Evolutionary conservation across 1,140 invertebrate species (phyloP).

Genomic region (Drosophila orena): DNA sequence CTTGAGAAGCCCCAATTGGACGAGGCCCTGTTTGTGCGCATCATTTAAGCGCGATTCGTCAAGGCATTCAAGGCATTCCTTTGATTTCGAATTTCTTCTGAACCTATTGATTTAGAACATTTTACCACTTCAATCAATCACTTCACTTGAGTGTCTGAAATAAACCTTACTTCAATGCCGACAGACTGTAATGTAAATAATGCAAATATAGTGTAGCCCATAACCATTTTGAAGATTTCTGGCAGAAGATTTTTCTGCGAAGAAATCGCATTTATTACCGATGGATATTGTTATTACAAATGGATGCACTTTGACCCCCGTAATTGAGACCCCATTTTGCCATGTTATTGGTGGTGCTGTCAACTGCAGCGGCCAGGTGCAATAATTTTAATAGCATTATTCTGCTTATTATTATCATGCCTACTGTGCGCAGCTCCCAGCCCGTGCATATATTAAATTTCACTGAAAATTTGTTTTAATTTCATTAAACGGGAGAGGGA

Average conservation of each 20-base stretch:
- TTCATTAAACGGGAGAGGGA: conserved; percentile 69
- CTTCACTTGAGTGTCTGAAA: too few relatives aligned
- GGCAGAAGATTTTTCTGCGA: too few relatives aligned
- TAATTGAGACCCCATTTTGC: conserved; percentile 21
- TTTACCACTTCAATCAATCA: too few relatives aligned
- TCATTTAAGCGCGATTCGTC: neutral
- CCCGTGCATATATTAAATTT: conserved; percentile 37
- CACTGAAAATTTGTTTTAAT: conserved; percentile 74
- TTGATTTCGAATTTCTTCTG: too few relatives aligned
- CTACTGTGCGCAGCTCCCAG: neutral
- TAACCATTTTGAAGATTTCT: too few relatives aligned
- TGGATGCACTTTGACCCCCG: conserved; percentile 17
- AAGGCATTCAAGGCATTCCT: neutral
- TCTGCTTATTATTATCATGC: conserved; percentile 41
- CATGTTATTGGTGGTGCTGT: conserved; percentile 15
- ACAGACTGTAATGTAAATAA: too few relatives aligned
- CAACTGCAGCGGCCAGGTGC: conserved; percentile 23
- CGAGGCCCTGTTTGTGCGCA: neutral
- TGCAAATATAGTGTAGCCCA: too few relatives aligned
- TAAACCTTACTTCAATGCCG: too few relatives aligned
- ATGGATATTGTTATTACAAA: neutral
- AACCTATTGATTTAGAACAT: too few relatives aligned
- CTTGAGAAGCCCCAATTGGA: conserved; percentile 28
- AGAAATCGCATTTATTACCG: neutral
- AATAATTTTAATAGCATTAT: conserved; percentile 46